Evolutionary conservation across 2,797 vertebrate genomes (phyloP).

Genomic region (Remorina albescens): DNA sequence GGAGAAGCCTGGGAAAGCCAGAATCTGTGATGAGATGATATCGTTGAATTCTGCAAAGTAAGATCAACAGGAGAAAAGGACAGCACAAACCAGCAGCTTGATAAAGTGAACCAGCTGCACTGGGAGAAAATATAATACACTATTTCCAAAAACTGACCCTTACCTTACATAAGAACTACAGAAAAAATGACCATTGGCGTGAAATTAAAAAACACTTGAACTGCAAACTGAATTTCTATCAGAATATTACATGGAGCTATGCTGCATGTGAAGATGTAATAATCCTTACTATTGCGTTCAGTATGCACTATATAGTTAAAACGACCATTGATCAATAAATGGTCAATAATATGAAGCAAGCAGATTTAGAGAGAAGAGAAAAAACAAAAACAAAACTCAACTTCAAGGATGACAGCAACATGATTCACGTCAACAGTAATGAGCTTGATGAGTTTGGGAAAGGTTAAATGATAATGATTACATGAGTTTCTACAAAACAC

Average conservation of each 20-base stretch:
- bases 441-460: neutral
- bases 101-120: constrained; percentile 59
- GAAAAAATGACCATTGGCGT: neutral
- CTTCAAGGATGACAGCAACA: constrained; percentile 40
- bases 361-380: neutral
- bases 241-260: neutral
- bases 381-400: too few species aligned
- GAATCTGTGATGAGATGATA: constrained; percentile 32
- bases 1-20: constrained; percentile 74
- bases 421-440: constrained; percentile 3
- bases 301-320: neutral
- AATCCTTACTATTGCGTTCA: neutral
- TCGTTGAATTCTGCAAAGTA: constrained; percentile 41
- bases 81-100: constrained; percentile 47
- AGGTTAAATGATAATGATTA: constrained; percentile 26
- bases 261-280: neutral
- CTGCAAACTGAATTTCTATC: too few species aligned
- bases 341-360: constrained; percentile 1
- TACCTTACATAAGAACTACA: neutral
- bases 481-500: constrained; percentile 17
- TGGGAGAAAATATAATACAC: constrained; percentile 11
- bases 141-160: neutral
- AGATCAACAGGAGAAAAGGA: constrained; percentile 59
- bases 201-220: too few species aligned
- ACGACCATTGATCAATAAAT: neutral